phyloP scores from a whole-genome alignment of 1,140 invertebrate species.

The Lepidotrigona ventralis region DNA sequence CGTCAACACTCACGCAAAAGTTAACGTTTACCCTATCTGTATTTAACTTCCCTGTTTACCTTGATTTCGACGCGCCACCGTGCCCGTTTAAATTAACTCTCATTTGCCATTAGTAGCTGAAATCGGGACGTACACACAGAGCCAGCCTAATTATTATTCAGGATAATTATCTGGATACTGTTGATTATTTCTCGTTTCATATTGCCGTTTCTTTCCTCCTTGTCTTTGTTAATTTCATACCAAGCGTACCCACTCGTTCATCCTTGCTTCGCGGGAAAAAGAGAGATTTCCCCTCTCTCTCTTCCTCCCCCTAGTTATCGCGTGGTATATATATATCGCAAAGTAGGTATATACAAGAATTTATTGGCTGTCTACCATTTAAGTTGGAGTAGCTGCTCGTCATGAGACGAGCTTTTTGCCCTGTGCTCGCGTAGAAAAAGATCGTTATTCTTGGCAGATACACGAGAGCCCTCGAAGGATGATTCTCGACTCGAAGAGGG shows the following conservation, averaged over 20 bases:
- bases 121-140: conserved; percentile 28
- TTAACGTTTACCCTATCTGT: conserved; percentile 34
- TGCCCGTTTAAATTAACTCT: conserved; percentile 40
- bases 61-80: background rate
- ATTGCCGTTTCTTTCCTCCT: background rate
- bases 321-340: too few species aligned
- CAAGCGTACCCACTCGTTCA: background rate
- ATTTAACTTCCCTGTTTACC: conserved; percentile 49
- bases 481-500: conserved; percentile 29
- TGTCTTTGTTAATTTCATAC: background rate
- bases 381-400: conserved; percentile 11
- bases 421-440: conserved; percentile 29
- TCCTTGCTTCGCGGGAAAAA: too few species aligned
- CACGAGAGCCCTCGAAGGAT: conserved; percentile 55
- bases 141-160: conserved; percentile 40
- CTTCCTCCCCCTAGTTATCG: background rate
- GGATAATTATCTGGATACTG: conserved; percentile 23
- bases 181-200: background rate
- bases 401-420: conserved; percentile 36
- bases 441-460: conserved; percentile 60
- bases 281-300: background rate
- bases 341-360: conserved; percentile 1
- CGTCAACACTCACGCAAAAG: background rate
- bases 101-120: conserved; percentile 20
- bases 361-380: conserved; percentile 22